Conservation (phyloP, 2,797 vertebrate genomes). For the Leptodactylus fallax region DNA sequence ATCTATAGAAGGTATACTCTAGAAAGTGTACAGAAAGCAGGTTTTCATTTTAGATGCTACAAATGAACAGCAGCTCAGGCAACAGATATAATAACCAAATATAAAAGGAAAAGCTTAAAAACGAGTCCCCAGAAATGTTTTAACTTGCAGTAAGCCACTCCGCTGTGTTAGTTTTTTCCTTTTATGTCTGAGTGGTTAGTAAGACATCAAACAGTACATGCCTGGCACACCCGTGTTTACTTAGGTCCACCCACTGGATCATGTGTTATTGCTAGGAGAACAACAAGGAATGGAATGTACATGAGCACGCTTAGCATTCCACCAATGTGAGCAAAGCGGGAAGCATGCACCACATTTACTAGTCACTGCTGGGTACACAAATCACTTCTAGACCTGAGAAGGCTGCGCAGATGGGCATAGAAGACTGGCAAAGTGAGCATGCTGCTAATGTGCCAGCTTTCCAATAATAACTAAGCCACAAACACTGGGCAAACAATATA, state of each 20-base stretch:
- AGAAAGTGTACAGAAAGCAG: background rate
- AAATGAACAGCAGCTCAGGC: background rate
- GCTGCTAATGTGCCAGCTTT: background rate
- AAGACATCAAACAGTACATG: constrained; percentile 27
- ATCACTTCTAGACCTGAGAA: background rate
- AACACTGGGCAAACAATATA: background rate
- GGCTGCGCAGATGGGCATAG: background rate
- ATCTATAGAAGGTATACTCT: background rate
- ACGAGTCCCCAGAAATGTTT: background rate
- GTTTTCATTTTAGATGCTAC: background rate
- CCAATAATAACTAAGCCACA: background rate
- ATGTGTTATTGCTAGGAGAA: constrained; percentile 27
- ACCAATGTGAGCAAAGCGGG: background rate
- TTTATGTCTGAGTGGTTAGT: constrained; percentile 22
- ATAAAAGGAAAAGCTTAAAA: background rate
- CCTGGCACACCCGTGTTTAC: constrained; percentile 42
- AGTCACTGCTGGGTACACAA: constrained; percentile 8
- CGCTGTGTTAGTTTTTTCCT: background rate
- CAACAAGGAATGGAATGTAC: constrained; percentile 27
- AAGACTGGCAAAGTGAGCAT: background rate
- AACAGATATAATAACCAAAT: background rate
- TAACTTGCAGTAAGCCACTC: constrained; percentile 1
- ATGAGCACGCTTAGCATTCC: constrained; percentile 9
- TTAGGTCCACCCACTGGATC: constrained; percentile 33
- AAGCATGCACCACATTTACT: background rate